A percentile compares a stretch with the other conserved stretches of the same genome.
These are phyloP conservation scores for Polylopha cassiicola DNA, from an alignment of 2,888 invertebrate species.

Conservation along the genomic window DNA sequence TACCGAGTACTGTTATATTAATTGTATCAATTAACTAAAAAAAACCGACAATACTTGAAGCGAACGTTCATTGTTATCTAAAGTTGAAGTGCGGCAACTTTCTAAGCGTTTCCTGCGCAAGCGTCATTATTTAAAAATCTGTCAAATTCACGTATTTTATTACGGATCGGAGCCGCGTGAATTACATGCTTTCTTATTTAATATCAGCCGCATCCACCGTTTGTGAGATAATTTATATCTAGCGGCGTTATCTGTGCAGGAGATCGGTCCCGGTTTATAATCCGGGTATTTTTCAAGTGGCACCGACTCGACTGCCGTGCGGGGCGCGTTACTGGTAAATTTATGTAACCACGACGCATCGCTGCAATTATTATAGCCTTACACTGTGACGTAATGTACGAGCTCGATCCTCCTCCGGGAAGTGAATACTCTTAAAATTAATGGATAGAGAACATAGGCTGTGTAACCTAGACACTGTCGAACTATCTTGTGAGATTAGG, in stretches of 20 bases:
- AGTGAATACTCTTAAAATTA: slow-evolving; percentile 19
- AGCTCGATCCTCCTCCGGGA: slow-evolving; percentile 15
- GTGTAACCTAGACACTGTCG: too few species aligned
- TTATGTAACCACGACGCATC: slow-evolving; percentile 58
- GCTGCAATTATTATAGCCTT: slow-evolving; percentile 62
- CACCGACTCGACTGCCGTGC: slow-evolving; percentile 44
- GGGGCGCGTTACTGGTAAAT: slow-evolving; percentile 53
- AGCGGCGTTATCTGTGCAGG: slow-evolving; percentile 60
- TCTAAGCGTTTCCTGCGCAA: slow-evolving; percentile 71
- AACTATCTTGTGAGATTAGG: too few species aligned
- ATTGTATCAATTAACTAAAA: slow-evolving; percentile 6
- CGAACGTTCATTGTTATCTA: too few species aligned
- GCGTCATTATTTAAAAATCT: slow-evolving; percentile 75
- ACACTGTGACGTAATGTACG: slow-evolving; percentile 29
- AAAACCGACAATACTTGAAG: slow-evolving; percentile 20
- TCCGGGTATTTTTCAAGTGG: slow-evolving; percentile 74
- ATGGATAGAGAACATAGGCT: too few species aligned
- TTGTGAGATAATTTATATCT: slow-evolving; percentile 73
- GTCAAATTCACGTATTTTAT: slow-evolving; percentile 75
- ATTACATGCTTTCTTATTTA: slow-evolving; percentile 76
- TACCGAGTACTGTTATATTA: slow-evolving; percentile 5
- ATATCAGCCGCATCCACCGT: slow-evolving; percentile 73
- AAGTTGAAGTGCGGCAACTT: slow-evolving; percentile 64
- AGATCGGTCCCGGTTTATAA: slow-evolving; percentile 73
- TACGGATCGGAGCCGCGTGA: slow-evolving; percentile 67